phyloP scores from a whole-genome alignment of 2,888 invertebrate species.

The Aspidiotus destructor region DNA sequence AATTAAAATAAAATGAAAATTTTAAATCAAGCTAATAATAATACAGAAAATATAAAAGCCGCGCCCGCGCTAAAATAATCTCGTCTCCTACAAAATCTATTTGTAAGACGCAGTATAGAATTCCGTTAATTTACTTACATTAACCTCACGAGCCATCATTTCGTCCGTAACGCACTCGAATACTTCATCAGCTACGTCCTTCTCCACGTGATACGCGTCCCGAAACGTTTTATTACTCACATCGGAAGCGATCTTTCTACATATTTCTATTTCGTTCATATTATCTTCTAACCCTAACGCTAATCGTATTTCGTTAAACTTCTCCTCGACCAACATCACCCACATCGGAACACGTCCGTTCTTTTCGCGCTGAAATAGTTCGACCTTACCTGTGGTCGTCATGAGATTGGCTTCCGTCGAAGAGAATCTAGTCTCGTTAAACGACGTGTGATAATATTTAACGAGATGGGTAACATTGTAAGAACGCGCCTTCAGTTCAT shows the following conservation, averaged over 20 bases:
- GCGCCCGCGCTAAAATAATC: too few relatives aligned
- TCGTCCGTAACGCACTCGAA: conserved; percentile 12
- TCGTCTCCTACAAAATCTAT: neutral
- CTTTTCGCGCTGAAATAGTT: neutral
- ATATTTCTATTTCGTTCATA: neutral
- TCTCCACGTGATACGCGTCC: neutral
- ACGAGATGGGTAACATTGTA: neutral
- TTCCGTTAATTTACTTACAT: neutral
- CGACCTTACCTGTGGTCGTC: neutral
- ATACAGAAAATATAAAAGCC: too few relatives aligned
- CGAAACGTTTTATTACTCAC: conserved; percentile 1
- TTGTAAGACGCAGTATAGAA: conserved; percentile 1
- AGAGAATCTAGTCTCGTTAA: neutral
- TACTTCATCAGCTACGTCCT: conserved; percentile 4
- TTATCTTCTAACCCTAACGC: neutral
- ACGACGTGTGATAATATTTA: conserved; percentile 6
- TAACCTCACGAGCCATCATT: conserved; percentile 8
- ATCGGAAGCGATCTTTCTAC: neutral
- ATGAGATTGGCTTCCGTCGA: neutral
- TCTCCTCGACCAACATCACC: conserved; percentile 7
- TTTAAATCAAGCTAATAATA: too few relatives aligned
- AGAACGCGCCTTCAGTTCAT: conserved; percentile 1
- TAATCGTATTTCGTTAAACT: neutral
- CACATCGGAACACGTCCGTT: conserved; percentile 1
- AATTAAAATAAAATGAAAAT: too few relatives aligned